Conservation (phyloP, 2,888 invertebrate species). For the Agapetus fuscipes region DNA sequence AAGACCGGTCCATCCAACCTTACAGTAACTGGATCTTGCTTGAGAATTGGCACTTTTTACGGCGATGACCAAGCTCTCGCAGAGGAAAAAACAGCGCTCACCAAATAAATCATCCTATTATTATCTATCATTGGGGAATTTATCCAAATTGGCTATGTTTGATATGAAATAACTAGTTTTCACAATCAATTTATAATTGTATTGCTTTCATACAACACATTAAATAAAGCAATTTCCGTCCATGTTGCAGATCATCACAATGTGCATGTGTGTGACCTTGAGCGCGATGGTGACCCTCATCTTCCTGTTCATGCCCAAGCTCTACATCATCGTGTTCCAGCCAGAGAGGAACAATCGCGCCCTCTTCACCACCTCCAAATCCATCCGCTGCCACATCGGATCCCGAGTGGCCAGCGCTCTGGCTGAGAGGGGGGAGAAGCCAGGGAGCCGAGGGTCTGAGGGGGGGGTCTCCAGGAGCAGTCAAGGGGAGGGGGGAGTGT, state of each 20-base stretch:
- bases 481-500: neutral
- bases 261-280: constrained; percentile 62
- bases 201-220: too few species aligned
- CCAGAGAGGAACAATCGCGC: constrained; percentile 70
- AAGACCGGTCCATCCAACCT: too few species aligned
- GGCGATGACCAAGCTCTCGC: too few species aligned
- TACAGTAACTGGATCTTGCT: too few species aligned
- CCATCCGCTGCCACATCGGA: constrained; percentile 60
- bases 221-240: too few species aligned
- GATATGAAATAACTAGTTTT: too few species aligned
- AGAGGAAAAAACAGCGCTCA: too few species aligned
- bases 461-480: neutral
- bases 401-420: constrained; percentile 37
- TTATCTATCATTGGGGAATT: too few species aligned
- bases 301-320: constrained; percentile 65
- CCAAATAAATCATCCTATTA: too few species aligned
- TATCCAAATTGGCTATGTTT: too few species aligned
- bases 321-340: constrained; percentile 63
- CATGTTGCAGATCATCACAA: constrained; percentile 20
- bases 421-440: constrained; percentile 27
- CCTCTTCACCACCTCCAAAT: constrained; percentile 63
- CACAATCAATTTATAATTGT: too few species aligned
- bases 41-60: too few species aligned
- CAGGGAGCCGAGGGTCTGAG: neutral
- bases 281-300: constrained; percentile 63